Conservation (phyloP, 2,113 vertebrate genomes). For the Pachycephala philippinensis region DNA sequence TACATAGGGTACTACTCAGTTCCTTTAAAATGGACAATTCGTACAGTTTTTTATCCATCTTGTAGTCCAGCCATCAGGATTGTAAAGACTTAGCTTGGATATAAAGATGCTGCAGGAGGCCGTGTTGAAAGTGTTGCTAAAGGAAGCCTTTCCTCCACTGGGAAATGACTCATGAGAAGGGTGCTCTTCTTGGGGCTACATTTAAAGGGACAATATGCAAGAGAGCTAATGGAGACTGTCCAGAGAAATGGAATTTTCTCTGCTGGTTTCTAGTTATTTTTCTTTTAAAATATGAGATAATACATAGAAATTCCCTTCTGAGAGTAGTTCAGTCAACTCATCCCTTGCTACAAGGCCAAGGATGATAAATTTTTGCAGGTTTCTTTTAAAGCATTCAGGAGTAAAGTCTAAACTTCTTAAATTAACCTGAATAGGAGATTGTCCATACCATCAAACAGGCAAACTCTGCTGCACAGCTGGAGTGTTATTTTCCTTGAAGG, state of each 20-base stretch:
- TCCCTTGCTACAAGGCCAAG: not conserved
- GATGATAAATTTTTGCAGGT: not conserved
- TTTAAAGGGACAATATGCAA: not conserved
- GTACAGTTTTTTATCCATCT: not conserved
- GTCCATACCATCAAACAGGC: not conserved
- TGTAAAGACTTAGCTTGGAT: not conserved
- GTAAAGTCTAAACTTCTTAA: not conserved
- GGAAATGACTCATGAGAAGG: not conserved
- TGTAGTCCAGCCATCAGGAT: not conserved
- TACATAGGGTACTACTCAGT: accelerated
- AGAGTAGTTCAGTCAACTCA: not conserved
- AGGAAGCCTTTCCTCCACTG: not conserved
- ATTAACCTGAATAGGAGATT: not conserved
- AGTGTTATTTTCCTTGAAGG: not conserved
- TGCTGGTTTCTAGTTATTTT: not conserved
- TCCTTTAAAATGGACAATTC: not conserved
- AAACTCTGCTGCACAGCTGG: not conserved
- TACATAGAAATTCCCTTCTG: not conserved
- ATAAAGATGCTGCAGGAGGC: not conserved
- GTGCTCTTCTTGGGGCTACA: not conserved
- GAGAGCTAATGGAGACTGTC: not conserved
- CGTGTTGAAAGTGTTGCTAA: not conserved
- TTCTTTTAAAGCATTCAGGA: not conserved
- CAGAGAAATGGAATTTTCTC: not conserved
- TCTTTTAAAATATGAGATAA: not conserved